Evolutionary conservation across 2,888 invertebrate genomes (phyloP), one percentile per base, ranked within the genome.

Genomic region (Cerastoderma edule): DNA sequence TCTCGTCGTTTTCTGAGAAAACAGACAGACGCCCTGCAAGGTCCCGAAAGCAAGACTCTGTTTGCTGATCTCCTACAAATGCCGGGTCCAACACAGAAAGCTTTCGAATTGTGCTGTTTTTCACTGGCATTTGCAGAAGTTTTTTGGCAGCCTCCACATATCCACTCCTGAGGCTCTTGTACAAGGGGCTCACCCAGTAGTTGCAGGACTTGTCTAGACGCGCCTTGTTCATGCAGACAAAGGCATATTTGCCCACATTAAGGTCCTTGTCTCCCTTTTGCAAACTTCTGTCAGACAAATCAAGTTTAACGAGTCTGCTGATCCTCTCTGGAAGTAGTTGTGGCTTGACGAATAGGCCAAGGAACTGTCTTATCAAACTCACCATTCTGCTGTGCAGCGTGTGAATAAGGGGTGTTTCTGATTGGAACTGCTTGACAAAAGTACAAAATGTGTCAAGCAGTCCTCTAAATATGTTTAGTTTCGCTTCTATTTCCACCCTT

Each of bases 221-320:
- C 16, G 65, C 71, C 39, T 60, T 72, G 50, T 72, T 72, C 50
- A 72, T n/a, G 22, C 30, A 57, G 33, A 46, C 48, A 53, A 44
- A 72, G 33, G 72, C 72, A 64, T 33, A 75, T 22, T 67, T 63
- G n/a, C 75, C 75, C 19, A 75, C 75, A n/a, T 22, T 10, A 27
- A 75, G 19, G 13, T 75, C 71, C 19, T 71, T 75, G 64, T 75
- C 71, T 33, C 67, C 19, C 32, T 75, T 75, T 30, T 75, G 75
- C 13, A 75, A 19, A 30, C 10, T 22, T 16, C 24, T 39, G n/a
- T 75, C 75, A n/a, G 24, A 22, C 0, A 75, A 46, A 46, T 75
- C 75, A 5, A 75, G 22, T 27, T 75, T 71, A 22, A 48, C 8
- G 10, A 69, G 46, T 50, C 63, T n/a, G 24, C 69, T 69, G n/a